A percentile compares a stretch with the other conserved stretches of the same genome.
Evolutionary conservation across 2,113 vertebrate species (phyloP).

Genomic region (Leuciscus idus): DNA sequence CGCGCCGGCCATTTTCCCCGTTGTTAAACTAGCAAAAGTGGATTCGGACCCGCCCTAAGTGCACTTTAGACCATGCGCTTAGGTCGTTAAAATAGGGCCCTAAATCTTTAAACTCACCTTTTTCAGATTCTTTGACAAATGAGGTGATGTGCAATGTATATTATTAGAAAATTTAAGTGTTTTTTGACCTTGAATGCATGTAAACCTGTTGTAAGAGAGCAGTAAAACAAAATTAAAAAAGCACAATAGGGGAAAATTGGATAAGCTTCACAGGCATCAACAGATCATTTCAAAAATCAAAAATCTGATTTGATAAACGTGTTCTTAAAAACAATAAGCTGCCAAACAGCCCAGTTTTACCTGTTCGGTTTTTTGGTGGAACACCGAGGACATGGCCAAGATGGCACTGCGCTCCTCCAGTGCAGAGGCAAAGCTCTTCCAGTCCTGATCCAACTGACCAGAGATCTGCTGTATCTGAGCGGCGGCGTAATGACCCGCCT

Average conservation of each 20-base stretch:
- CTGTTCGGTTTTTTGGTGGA: conserved; percentile 97
- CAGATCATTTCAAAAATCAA: not conserved
- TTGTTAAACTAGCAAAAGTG: too few species aligned
- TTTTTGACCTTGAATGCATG: too few species aligned
- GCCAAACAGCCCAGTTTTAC: conserved; percentile 67
- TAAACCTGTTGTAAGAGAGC: too few species aligned
- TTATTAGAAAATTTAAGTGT: too few species aligned
- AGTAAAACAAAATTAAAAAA: too few species aligned
- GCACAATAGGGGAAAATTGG: not conserved
- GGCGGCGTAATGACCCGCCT: conserved; percentile 93
- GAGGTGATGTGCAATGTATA: too few species aligned
- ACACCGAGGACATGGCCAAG: conserved; percentile 93
- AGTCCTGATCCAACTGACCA: conserved; percentile 92
- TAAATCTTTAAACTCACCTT: too few species aligned
- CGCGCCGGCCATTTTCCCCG: too few species aligned
- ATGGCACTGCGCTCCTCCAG: conserved; percentile 95
- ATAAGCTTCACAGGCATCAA: not conserved
- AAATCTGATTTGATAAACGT: not conserved
- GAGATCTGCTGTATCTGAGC: conserved; percentile 94
- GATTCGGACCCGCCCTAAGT: too few species aligned
- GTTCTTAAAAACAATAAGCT: not conserved
- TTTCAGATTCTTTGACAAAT: too few species aligned
- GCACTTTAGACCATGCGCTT: too few species aligned
- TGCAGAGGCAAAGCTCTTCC: conserved; percentile 91
- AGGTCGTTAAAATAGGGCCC: too few species aligned